These are phyloP conservation scores for Nibea albiflora DNA, from an alignment of 2,113 vertebrate species.

Conservation along the genomic window DNA sequence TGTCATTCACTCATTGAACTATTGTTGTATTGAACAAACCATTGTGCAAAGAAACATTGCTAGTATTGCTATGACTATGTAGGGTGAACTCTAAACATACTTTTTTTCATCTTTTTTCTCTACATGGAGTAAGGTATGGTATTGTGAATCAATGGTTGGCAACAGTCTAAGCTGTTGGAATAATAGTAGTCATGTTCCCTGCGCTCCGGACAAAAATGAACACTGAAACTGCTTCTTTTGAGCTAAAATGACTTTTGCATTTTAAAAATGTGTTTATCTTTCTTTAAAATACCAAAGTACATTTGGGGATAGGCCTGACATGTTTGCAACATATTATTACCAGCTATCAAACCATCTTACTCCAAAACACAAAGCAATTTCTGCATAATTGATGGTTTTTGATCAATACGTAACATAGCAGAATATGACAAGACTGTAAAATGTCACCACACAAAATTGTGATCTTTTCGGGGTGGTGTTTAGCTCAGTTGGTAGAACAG, in stretches of 20 bases:
- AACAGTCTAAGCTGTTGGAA: conserved; percentile 25
- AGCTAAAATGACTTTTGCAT: not conserved
- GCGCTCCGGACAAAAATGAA: conserved; percentile 19
- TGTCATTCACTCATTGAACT: conserved; percentile 2
- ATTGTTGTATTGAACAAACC: conserved; percentile 6
- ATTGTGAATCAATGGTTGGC: conserved; percentile 35
- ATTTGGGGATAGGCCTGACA: not conserved
- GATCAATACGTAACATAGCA: not conserved
- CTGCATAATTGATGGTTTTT: not conserved
- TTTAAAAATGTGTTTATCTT: not conserved
- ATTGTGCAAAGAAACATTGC: not conserved
- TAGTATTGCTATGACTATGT: conserved; percentile 1
- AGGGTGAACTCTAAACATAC: conserved; percentile 9
- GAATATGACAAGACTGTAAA: no score
- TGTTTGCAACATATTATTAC: not conserved
- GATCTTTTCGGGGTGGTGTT: no score
- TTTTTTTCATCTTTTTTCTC: not conserved
- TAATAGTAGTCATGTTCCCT: not conserved
- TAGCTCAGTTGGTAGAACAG: no score
- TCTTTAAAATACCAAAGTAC: not conserved
- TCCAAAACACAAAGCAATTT: not conserved
- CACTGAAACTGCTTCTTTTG: not conserved
- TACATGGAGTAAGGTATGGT: not conserved
- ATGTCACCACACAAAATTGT: not conserved
- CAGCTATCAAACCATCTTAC: not conserved